Evolutionary conservation across 2,888 invertebrate species (phyloP).

Genomic region (Adelphocoris suturalis): DNA sequence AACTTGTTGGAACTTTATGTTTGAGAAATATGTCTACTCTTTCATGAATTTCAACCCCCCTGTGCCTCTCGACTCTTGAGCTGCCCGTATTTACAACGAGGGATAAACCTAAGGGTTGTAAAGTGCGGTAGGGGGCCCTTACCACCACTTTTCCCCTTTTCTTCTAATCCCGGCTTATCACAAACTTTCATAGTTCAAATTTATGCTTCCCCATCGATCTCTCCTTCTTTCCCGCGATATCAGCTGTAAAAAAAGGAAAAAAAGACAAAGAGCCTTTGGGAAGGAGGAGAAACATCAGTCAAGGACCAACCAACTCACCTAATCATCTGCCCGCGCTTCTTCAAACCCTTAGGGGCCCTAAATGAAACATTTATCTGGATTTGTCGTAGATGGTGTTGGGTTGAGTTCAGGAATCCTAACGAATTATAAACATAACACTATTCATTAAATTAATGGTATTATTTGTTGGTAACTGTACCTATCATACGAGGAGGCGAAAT

Average conservation of each 20-base stretch:
- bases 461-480: too few species aligned
- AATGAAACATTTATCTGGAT: not conserved
- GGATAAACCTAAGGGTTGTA: constrained; percentile 66
- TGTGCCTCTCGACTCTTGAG: constrained; percentile 46
- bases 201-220: constrained; percentile 62
- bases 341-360: not conserved
- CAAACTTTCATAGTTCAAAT: constrained; percentile 67
- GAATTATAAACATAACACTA: too few species aligned
- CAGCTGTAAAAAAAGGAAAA: constrained; percentile 47
- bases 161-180: constrained; percentile 67
- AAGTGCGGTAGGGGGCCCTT: constrained; percentile 53
- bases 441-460: too few species aligned
- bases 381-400: too few species aligned
- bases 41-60: constrained; percentile 58
- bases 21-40: constrained; percentile 65
- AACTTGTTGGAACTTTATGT: constrained; percentile 56
- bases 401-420: too few species aligned
- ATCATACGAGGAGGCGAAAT: too few species aligned
- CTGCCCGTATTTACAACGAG: constrained; percentile 58
- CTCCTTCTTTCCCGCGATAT: not conserved
- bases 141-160: constrained; percentile 26
- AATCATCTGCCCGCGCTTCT: not conserved
- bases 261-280: constrained; percentile 12
- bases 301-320: not conserved
- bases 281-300: constrained; percentile 18